Conservation (phyloP, 2,797 vertebrate genomes). For the Staurois parvus region DNA sequence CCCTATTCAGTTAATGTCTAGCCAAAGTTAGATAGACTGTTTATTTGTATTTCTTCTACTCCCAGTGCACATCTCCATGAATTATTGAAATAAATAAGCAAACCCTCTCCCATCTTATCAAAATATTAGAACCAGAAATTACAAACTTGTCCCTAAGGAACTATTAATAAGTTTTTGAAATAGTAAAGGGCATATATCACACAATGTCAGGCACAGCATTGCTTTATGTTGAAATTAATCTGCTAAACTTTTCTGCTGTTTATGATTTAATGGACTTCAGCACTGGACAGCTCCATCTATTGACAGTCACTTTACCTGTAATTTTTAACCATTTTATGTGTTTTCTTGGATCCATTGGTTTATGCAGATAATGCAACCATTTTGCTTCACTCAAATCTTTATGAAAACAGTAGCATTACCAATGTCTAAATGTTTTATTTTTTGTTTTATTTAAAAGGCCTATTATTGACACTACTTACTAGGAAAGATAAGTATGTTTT, state of each 20-base stretch:
- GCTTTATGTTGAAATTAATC: neutral
- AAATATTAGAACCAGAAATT: no score
- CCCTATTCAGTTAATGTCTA: no score
- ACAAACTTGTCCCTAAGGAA: neutral
- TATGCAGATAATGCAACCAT: neutral
- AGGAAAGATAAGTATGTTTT: slow-evolving; percentile 37
- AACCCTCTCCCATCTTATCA: no score
- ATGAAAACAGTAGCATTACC: neutral
- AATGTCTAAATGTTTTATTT: neutral
- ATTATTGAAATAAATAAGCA: no score
- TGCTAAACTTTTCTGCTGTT: neutral
- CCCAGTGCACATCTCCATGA: no score
- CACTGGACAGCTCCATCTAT: slow-evolving; percentile 29
- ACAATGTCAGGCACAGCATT: neutral
- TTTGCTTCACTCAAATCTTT: no score
- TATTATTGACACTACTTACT: slow-evolving; percentile 25
- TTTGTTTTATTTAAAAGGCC: neutral
- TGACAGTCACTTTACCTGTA: neutral
- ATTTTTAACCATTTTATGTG: no score
- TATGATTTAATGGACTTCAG: neutral
- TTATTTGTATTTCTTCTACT: no score
- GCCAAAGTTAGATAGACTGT: no score
- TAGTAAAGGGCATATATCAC: neutral
- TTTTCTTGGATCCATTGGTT: neutral
- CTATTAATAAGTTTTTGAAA: neutral